These are phyloP conservation scores for Nasonovia ribisnigri DNA, from an alignment of 2,888 invertebrate genomes.

Conservation along the genomic window DNA sequence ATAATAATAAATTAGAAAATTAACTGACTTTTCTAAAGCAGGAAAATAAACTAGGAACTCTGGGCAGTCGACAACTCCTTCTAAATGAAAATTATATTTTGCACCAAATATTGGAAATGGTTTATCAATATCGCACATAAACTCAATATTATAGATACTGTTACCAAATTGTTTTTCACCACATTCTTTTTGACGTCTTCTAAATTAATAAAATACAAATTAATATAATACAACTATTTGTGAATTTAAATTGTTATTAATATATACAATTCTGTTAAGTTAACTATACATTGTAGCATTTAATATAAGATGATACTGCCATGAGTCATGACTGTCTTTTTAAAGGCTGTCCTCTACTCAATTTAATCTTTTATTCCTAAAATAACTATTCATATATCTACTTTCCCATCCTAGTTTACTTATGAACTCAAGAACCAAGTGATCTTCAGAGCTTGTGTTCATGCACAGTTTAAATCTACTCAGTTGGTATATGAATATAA, in stretches of 20 bases:
- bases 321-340: not conserved
- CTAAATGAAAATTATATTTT: constrained; percentile 94
- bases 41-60: constrained; percentile 98
- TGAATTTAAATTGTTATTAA: not conserved
- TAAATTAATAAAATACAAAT: constrained; percentile 66
- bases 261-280: not conserved
- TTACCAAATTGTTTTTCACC: constrained; percentile 80
- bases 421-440: not conserved
- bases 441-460: not conserved
- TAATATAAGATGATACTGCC: not conserved
- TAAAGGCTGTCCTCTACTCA: not conserved
- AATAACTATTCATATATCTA: not conserved
- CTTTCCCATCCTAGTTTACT: no score
- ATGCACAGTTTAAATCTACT: not conserved
- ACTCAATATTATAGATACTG: constrained; percentile 81
- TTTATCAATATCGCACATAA: constrained; percentile 76
- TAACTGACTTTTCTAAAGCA: constrained; percentile 75
- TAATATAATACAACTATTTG: not conserved
- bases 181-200: constrained; percentile 75
- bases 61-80: constrained; percentile 97
- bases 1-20: not conserved
- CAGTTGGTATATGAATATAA: not conserved
- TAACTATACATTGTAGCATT: not conserved
- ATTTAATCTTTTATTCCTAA: not conserved
- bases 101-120: constrained; percentile 90